These are phyloP conservation scores for Hofmannophila pseudospretella DNA, from an alignment of 2,888 invertebrate species.

Conservation along the genomic window DNA sequence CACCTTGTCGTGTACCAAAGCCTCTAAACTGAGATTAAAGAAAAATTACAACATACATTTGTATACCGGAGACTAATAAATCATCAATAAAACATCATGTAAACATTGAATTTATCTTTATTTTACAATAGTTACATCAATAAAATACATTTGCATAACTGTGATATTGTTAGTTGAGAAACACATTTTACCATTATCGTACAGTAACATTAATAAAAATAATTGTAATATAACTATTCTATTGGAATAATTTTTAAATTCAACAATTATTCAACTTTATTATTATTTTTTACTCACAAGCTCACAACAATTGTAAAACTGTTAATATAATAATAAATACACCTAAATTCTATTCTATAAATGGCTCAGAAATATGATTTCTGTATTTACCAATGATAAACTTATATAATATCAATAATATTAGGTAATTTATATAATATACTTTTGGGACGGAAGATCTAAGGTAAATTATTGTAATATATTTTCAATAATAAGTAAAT, in stretches of 20 bases:
- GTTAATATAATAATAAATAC: constrained; percentile 1
- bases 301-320: neutral
- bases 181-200: neutral
- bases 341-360: constrained; percentile 10
- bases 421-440: constrained; percentile 37
- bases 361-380: constrained; percentile 34
- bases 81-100: constrained; percentile 18
- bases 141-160: constrained; percentile 66
- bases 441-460: constrained; percentile 65
- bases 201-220: neutral
- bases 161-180: constrained; percentile 29
- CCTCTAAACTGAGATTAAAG: too few species aligned
- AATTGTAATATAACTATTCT: constrained; percentile 7
- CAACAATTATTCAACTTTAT: neutral
- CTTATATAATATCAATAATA: constrained; percentile 6
- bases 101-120: constrained; percentile 32
- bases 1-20: too few species aligned
- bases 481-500: too few species aligned
- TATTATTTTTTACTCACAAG: neutral
- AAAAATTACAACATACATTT: too few species aligned
- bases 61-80: too few species aligned
- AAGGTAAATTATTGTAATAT: too few species aligned
- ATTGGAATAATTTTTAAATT: neutral
- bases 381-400: constrained; percentile 15
- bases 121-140: constrained; percentile 52